A percentile compares a stretch with the other conserved stretches of the same genome.
Conservation (phyloP, 2,113 vertebrate genomes). For the Butorides virescens region DNA sequence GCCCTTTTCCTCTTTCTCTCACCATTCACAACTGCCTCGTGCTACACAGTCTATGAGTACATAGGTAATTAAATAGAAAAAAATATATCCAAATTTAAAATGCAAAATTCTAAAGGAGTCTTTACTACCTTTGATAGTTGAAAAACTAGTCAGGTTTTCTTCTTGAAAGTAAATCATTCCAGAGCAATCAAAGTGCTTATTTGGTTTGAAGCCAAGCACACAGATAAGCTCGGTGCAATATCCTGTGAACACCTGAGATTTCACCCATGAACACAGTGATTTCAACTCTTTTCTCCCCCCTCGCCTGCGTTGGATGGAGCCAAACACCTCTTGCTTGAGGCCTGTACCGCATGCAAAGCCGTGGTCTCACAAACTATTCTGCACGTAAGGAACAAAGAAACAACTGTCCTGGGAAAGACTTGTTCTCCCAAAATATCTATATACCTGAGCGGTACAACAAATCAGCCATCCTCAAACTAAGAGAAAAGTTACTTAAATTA, state of each 20-base stretch:
- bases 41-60: background rate
- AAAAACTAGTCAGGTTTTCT: background rate
- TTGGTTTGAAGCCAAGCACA: background rate
- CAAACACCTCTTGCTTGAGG: background rate
- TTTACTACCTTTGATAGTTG: background rate
- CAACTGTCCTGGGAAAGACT: accelerated
- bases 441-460: background rate
- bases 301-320: background rate
- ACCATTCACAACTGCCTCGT: background rate
- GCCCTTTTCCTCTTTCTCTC: background rate
- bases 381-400: background rate
- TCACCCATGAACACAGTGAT: background rate
- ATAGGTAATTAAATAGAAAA: background rate
- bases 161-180: background rate
- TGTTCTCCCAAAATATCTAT: background rate
- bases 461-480: background rate
- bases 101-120: background rate
- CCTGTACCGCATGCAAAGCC: background rate
- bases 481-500: background rate
- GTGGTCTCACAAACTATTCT: background rate
- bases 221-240: background rate
- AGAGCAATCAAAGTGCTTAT: background rate
- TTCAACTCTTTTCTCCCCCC: background rate
- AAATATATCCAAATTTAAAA: background rate
- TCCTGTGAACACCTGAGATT: background rate